These are phyloP conservation scores for Gallinago paraguaiae DNA, from an alignment of 2,113 vertebrate species.

Conservation along the genomic window DNA sequence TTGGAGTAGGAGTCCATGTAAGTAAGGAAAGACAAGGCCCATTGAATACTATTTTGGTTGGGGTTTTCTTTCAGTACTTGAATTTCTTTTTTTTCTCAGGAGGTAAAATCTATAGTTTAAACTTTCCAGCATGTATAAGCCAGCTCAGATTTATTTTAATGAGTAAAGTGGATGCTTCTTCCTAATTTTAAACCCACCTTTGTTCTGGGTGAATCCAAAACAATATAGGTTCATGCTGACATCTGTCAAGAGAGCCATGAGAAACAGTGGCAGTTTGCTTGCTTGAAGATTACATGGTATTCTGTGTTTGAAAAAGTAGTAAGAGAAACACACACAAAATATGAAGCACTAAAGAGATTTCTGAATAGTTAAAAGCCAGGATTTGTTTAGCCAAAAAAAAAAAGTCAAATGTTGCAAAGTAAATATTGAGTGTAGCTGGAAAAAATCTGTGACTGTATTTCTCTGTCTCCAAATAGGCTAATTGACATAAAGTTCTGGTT, in stretches of 20 bases:
- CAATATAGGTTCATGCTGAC: not conserved
- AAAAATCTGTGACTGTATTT: not conserved
- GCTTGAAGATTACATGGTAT: not conserved
- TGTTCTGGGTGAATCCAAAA: not conserved
- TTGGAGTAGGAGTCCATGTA: not conserved
- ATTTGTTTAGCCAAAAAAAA: not conserved
- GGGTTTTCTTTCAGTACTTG: not conserved
- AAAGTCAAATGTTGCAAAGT: not conserved
- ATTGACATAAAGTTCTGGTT: not conserved
- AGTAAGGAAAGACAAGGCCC: not conserved
- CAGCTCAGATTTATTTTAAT: not conserved
- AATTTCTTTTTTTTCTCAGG: not conserved
- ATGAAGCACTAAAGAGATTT: not conserved
- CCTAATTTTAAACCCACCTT: not conserved
- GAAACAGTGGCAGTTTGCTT: not conserved
- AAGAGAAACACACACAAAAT: not conserved
- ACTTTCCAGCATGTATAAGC: not conserved
- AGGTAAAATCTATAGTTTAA: not conserved
- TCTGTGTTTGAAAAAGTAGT: not conserved
- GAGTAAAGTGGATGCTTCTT: not conserved
- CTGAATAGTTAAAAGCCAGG: not conserved
- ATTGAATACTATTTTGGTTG: not conserved
- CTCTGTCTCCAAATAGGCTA: not conserved
- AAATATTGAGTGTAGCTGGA: not conserved
- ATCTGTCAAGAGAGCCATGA: not conserved